Evolutionary conservation across 1,140 invertebrate genomes (phyloP), one percentile per base, ranked within the genome.

Genomic region (Drosophila suzukii): DNA sequence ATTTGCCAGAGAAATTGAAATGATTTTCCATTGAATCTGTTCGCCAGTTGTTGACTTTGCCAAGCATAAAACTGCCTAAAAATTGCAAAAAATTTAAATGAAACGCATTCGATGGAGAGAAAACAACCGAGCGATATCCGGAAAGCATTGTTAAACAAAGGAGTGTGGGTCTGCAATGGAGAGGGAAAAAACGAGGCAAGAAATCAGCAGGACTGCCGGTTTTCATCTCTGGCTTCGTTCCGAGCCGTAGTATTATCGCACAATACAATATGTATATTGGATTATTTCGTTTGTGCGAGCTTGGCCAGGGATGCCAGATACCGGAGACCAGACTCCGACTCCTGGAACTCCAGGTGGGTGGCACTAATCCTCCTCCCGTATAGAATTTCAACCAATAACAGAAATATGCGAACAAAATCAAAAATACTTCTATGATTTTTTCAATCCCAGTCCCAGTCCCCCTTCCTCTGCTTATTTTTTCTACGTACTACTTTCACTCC

Each of bases 231-330:
- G 49, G 39, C 17, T 60, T 61, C 55, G 38, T 24, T 62, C 10
- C 43, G 51, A 51, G 49, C 49, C 30, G 27, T 34, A 17, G 30
- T 82, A 88, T 89, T 89, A 89, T 89, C 85, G 84, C 85, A 89
- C 84, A 89, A 89, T 89, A 81, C 84, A 89, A 89, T 84, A 89
- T 89, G 84, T 81, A 78, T 78, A 79, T 79, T 79, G 77, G 77
- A 79, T 79, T 79, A 78, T 89, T 83, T 73, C 79, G 79, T 89
- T 80, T 83, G 67, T 82, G 70, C 30, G 43, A 60, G 79, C 34
- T 57, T 63, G 78, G 56, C 78, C 68, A 61, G 68, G 63, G 46
- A 59, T 46, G 46, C 58, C 17, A 34, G 36, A 47, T 11, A 12
- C 8, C 43, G 27, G 24, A 49, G n/a, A 50, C 41, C 39, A 12